Evolutionary conservation across 2,797 vertebrate genomes (phyloP), one percentile per base, ranked within the genome.

Genomic region (Australoheros facetus): DNA sequence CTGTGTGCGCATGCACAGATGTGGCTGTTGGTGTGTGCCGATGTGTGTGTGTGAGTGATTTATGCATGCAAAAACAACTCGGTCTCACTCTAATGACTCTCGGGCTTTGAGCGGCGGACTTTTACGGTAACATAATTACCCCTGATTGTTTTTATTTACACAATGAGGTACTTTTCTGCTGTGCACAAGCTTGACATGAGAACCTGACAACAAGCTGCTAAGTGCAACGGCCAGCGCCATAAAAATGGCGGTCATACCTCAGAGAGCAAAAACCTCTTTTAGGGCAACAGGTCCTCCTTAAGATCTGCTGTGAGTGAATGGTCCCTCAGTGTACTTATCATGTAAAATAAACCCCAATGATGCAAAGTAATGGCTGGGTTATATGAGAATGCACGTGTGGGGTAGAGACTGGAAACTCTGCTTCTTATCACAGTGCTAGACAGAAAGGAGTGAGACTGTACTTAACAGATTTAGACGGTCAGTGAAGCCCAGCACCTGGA

Each of bases 401-500:
- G 92, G 85, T 79, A 89, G 85, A 87, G 87, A 90, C 82, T 87
- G 86, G 88, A 89, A 91, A 89, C 87, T 85, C 86, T 84, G 93
- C 87, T 89, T 84, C 93, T 95, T 94, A 95, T 95, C 94, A 87
- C 82, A 53, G 87, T 82, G 88, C 91, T 71, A 92, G 93, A 94
- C 90, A 74, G 81, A 90, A 90, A 93, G 90, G 91, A 93, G 90
- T 82, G 88, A 92, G 92, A 87, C 91, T 89, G 91, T 87, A 93
- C 91, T 94, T 93, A 94, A 94, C 92, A 94, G 92, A 95, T 95
- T 94, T 91, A 94, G 94, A 95, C 90, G 87, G 82, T 84, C 91
- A 94, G 94, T 93, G 92, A 95, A 95, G 96, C 94, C 93, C 85
- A 90, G 92, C 93, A 95, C 94, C 94, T 95, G 93, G 94, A 90